Base-by-base conservation (phyloP, 2,888 invertebrate genomes). In the Rhimphoctona megacephalus region DNA sequence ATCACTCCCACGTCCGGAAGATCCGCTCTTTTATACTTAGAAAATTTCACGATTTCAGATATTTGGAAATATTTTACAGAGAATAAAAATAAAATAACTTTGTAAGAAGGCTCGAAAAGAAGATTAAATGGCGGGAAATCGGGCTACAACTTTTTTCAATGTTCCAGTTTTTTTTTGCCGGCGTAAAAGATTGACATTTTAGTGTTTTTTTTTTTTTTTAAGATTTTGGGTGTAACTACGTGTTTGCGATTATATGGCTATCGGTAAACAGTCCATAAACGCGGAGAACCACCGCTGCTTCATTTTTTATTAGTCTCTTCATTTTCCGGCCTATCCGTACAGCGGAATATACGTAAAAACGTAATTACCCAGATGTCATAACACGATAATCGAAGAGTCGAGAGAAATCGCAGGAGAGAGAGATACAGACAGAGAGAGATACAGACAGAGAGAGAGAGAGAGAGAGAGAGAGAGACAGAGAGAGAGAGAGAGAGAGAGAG, bases 291-390 rank as follows among this genome's bases (percentile, higher is more conserved):
- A 64, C 43, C 46, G 22, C 30, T 36, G 36, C 52, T 69, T 49
- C 39, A 52, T 61, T 64, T 80, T 81, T 85, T 81, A 85, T 78
- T 64, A 49, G 25, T 52, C 57, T 46, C 43, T 39, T 30, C 46
- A 43, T 25, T 57, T 67, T 19, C 19, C 25, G 8, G 22, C 17
- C 67, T 49, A 17, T 54, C 19, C 61, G 72, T 5, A 14, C 6
- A 30, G 19, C 54, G n/a, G 30, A 49, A 82, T 69, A 80, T 61
- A 57, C 79, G 61, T 82, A 77, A 83, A 86, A 83, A 74, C 66
- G 77, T 83, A 81, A 86, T 83, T 81, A 83, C 67, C 77, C 25
- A 77, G 57, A 83, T 77, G 72, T 81, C 83, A 74, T 69, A 74
- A 69, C 52, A 64, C 73, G 74, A 84, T 84, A 81, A 86, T 86